These are phyloP conservation scores for Struthio camelus DNA, from an alignment of 2,113 vertebrate genomes.

Conservation along the genomic window DNA sequence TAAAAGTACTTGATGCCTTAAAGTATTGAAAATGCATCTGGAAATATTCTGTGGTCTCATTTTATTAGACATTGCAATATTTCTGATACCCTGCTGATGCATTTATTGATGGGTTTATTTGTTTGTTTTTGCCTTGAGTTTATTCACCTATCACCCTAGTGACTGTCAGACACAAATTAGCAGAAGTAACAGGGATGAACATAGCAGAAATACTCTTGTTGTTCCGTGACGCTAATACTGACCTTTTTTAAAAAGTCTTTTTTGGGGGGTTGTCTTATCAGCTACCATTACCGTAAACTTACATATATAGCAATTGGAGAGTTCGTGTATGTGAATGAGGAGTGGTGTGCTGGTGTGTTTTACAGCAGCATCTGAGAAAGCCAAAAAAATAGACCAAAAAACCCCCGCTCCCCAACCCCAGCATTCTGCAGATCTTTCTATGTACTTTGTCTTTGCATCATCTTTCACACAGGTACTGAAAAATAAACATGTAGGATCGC, in stretches of 20 bases:
- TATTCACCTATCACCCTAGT: neutral
- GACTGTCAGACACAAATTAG: neutral
- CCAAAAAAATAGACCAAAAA: neutral
- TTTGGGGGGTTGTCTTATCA: neutral
- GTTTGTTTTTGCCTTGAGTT: neutral
- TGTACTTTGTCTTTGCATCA: neutral
- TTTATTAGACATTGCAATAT: neutral
- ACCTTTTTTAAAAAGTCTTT: neutral
- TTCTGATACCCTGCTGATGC: neutral
- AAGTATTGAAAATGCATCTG: neutral
- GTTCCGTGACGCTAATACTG: neutral
- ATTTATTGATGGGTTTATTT: neutral
- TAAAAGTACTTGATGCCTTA: neutral
- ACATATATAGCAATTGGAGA: neutral
- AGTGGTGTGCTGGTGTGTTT: neutral
- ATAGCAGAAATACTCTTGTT: neutral
- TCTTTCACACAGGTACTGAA: neutral
- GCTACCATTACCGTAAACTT: neutral
- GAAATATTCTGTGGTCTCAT: neutral
- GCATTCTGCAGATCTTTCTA: neutral
- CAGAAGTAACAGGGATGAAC: neutral
- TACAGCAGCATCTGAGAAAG: neutral
- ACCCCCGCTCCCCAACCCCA: rapidly evolving
- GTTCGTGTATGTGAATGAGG: neutral
- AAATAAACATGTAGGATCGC: neutral